phyloP scores from a whole-genome alignment of 2,797 vertebrate species.

The Sebastes vulpes region DNA sequence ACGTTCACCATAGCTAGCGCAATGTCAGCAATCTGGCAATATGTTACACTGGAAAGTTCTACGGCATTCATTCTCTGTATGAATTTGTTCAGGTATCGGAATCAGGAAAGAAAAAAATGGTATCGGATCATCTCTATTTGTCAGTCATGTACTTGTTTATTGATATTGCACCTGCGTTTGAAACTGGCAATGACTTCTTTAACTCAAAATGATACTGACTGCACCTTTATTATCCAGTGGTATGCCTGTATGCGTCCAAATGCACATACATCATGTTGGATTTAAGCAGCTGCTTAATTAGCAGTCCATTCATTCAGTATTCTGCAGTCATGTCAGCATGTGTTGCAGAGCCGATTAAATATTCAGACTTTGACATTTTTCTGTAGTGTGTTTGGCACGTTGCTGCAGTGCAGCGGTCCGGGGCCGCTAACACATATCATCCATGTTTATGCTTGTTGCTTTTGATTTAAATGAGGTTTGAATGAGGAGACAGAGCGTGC shows the following conservation, averaged over 20 bases:
- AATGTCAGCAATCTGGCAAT: too few relatives aligned
- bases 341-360: slow-evolving; percentile 48
- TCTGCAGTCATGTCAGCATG: slow-evolving; percentile 51
- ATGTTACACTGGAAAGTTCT: too few relatives aligned
- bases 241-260: background rate
- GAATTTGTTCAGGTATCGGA: too few relatives aligned
- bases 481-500: slow-evolving; percentile 48
- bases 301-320: slow-evolving; percentile 22
- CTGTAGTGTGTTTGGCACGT: slow-evolving; percentile 40
- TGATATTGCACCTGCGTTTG: background rate
- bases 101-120: too few relatives aligned
- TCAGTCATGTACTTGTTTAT: background rate
- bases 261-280: slow-evolving; percentile 24
- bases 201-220: background rate
- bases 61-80: too few relatives aligned
- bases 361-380: slow-evolving; percentile 70
- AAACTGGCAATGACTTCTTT: background rate
- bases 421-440: slow-evolving; percentile 48
- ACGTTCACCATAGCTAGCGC: too few relatives aligned
- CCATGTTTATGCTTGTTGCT: slow-evolving; percentile 58
- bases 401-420: slow-evolving; percentile 16
- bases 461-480: slow-evolving; percentile 62
- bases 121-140: too few relatives aligned
- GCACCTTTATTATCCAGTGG: background rate
- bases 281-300: slow-evolving; percentile 51